These are phyloP conservation scores for Gastracanthus pulcherrimus DNA, from an alignment of 2,888 invertebrate species.

Conservation along the genomic window DNA sequence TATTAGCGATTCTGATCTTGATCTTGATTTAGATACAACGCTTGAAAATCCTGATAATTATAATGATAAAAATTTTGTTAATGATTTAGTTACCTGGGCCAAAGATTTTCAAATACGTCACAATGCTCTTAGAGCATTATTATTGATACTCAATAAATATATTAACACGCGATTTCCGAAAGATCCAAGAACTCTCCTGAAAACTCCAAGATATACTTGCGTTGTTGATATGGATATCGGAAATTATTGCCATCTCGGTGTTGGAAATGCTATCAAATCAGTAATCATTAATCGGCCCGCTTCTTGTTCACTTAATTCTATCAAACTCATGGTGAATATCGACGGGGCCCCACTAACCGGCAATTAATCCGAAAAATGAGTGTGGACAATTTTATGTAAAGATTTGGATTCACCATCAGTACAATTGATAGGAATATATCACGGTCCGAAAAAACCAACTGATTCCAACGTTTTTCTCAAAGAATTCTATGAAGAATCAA, in stretches of 20 bases:
- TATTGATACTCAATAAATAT: background rate
- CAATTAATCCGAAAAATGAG: background rate
- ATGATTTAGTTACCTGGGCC: background rate
- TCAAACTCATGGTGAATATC: background rate
- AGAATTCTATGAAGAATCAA: slow-evolving; percentile 1
- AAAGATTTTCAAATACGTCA: background rate
- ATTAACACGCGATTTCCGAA: background rate
- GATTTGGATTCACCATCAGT: background rate
- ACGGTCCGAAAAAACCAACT: background rate
- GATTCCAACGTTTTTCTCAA: slow-evolving; percentile 8
- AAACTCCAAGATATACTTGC: background rate
- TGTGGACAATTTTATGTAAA: slow-evolving; percentile 3
- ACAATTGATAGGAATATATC: background rate
- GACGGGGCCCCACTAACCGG: background rate
- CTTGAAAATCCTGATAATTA: background rate
- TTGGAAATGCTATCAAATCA: background rate
- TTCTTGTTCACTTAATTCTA: background rate
- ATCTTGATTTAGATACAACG: background rate
- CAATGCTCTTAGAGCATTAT: background rate
- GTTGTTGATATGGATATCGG: background rate
- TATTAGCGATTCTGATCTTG: background rate
- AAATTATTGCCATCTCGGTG: background rate
- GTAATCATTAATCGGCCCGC: background rate
- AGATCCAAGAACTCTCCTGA: background rate
- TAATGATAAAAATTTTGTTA: background rate